These are phyloP conservation scores for Odontamblyopus lacepedii DNA, from an alignment of 2,797 vertebrate genomes.

Conservation along the genomic window DNA sequence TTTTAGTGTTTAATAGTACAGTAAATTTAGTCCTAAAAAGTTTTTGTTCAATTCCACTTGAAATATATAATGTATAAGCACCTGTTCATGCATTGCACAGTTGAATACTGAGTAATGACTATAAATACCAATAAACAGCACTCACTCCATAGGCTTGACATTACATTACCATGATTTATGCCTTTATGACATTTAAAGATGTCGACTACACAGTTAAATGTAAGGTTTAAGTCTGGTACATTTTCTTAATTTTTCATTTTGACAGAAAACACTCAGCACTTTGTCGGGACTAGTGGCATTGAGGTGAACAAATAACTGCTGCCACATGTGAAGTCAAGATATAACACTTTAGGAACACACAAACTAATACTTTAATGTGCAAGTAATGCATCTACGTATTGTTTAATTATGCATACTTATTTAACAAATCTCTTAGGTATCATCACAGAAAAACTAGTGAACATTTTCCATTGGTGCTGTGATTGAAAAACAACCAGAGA, in stretches of 20 bases:
- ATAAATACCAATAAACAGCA: not conserved
- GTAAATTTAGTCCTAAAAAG: no score
- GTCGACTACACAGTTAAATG: not conserved
- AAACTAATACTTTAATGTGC: not conserved
- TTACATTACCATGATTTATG: not conserved
- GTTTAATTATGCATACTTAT: constrained; percentile 12
- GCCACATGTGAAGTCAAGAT: constrained; percentile 22
- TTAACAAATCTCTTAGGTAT: constrained; percentile 30
- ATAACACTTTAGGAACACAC: not conserved
- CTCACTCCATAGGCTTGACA: not conserved
- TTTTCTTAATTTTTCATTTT: constrained; percentile 21
- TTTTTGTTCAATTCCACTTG: no score
- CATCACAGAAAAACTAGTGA: constrained; percentile 31
- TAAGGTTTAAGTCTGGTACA: not conserved
- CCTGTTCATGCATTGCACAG: not conserved
- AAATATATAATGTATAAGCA: not conserved
- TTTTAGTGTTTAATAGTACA: not conserved
- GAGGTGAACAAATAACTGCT: not conserved
- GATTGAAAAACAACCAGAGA: constrained; percentile 32
- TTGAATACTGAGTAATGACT: no score
- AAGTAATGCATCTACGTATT: no score
- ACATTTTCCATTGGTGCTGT: constrained; percentile 40
- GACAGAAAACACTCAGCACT: constrained; percentile 5
- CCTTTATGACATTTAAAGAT: not conserved
- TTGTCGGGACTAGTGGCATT: constrained; percentile 6